Evolutionary conservation across 2,113 vertebrate species (phyloP), one percentile per base, ranked within the genome.

Genomic region (Catharus fuscescens): DNA sequence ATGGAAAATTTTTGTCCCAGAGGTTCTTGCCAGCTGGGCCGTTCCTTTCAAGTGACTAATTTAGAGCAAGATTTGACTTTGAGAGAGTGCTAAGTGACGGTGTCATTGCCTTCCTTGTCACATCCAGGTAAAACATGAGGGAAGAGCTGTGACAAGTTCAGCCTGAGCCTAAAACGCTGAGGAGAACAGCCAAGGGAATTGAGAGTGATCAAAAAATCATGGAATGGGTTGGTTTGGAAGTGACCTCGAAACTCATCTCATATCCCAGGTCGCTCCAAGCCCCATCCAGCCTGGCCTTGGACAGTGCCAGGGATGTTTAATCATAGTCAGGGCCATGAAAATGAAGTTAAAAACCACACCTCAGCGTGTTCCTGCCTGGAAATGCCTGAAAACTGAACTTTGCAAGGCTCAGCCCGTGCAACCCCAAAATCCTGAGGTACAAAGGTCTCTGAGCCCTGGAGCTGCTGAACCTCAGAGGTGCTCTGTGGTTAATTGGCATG

Each of bases 1-100:
- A 95, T 93, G 97, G 90, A 97, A 97, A 95, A 96, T 95, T 96
- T 96, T 95, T 96, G 93, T 96, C 96, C 96, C 88, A 72, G 93
- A 94, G 81, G 84, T 93, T 90, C 90, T 92, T 96, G 96, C 96
- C 97, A 97, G 88, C 91, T 90, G 1, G 12, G 66, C 86, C 28
- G 42, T 8, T 85, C 82, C 86, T 96, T 97, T 72, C 85, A 85
- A 88, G 86, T 62, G 83, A 73, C 80, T 61, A 32, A 93, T 95
- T 93, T 48, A 84, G 95, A 95, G 86, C 44, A 54, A 86, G 90
- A 57, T 61, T 65, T 2, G 6, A 65, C 31, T 7, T 4, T 4
- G 85, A 67, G 82, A 70, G 44, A 79, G 53, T 1, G 1, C 60
- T 59, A 32, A 28, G 60, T n/a, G 61, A 82, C 57, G 89, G 54